Base-by-base conservation (phyloP, 2,888 invertebrate species). In the Papilio elwesi region DNA sequence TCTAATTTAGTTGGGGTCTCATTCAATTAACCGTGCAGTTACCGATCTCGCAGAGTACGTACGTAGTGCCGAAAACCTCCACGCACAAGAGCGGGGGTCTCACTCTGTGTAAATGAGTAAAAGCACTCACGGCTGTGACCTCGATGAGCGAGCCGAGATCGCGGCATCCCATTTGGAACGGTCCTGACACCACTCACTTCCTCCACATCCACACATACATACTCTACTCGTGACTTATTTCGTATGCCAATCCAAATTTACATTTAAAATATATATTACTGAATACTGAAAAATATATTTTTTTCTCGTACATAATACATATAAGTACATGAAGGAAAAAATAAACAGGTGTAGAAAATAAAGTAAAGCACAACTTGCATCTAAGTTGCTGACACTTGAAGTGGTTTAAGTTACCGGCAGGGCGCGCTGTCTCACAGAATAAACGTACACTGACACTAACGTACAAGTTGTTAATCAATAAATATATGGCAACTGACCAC, bases 1-100 rank as follows among this genome's bases (percentile, higher is more conserved):
- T 51, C 53, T 68, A 55, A 72, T 68, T 62, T 13, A 26, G 52
- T 72, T 63, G n/a, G 63, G 43, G 72, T 49, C 36, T 49, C 64
- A 68, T 68, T 73, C 53, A 48, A 68, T 68, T 71, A 63, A 26
- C 26, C 51, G 49, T n/a, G 51, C 36, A 49, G 6, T 15, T 16
- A 38, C 26, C 51, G 36, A 36, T 66, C 38, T 53, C 38, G 13
- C 52, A 13, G 26, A 12, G 52, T 10, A 36, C 38, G 43, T n/a
- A 62, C 15, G 59, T 38, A 36, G 53, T 36, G 53, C 15, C 43
- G 67, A 10, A 63, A 43, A 62, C 59, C 59, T 62, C 43, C 59
- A 15, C 59, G 12, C 6, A 43, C n/a, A n/a, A 59, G 59, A 59
- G 10, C 59, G 10, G 59, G 11, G 43, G 4, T 43, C 43, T 59